Percentiles rank a stretch among this genome's conserved stretches.
Conservation (phyloP, 2,797 vertebrate genomes). For the Gadopsis bispinosus region DNA sequence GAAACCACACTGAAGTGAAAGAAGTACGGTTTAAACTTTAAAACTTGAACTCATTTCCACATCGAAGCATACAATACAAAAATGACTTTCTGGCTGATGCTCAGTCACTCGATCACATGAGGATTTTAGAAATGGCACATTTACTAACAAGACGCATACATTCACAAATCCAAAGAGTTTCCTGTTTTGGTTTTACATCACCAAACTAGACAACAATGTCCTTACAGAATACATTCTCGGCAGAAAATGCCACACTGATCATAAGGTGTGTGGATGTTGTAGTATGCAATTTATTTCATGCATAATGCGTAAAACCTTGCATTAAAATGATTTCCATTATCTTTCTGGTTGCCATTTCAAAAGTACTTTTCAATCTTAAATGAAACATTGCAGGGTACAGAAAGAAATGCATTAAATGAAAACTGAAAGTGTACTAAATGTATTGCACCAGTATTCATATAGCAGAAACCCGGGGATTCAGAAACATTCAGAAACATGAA, state of each 20-base stretch:
- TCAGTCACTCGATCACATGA: slow-evolving; percentile 55
- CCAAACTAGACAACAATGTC: slow-evolving; percentile 58
- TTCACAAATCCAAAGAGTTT: slow-evolving; percentile 71
- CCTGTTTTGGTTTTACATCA: slow-evolving; percentile 55
- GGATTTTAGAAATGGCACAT: slow-evolving; percentile 65
- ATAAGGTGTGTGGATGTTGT: slow-evolving; percentile 38
- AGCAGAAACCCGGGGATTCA: slow-evolving; percentile 30
- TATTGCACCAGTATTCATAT: slow-evolving; percentile 19
- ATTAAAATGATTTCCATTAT: slow-evolving; percentile 19
- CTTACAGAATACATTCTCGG: slow-evolving; percentile 73
- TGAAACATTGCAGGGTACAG: slow-evolving; percentile 6
- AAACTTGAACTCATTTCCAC: slow-evolving; percentile 52
- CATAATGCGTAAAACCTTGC: slow-evolving; percentile 50
- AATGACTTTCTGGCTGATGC: slow-evolving; percentile 43
- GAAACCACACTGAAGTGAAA: slow-evolving; percentile 59
- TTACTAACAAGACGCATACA: slow-evolving; percentile 72
- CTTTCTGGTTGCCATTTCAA: slow-evolving; percentile 13
- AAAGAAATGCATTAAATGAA: slow-evolving; percentile 31
- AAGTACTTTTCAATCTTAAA: slow-evolving; percentile 7
- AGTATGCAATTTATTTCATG: slow-evolving; percentile 41
- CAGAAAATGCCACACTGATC: slow-evolving; percentile 60
- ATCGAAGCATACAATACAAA: slow-evolving; percentile 61
- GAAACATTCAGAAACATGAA: slow-evolving; percentile 49
- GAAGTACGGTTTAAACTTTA: slow-evolving; percentile 45
- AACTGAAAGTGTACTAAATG: not conserved